phyloP scores from a whole-genome alignment of 2,113 vertebrate genomes.

The Dromaius novaehollandiae region DNA sequence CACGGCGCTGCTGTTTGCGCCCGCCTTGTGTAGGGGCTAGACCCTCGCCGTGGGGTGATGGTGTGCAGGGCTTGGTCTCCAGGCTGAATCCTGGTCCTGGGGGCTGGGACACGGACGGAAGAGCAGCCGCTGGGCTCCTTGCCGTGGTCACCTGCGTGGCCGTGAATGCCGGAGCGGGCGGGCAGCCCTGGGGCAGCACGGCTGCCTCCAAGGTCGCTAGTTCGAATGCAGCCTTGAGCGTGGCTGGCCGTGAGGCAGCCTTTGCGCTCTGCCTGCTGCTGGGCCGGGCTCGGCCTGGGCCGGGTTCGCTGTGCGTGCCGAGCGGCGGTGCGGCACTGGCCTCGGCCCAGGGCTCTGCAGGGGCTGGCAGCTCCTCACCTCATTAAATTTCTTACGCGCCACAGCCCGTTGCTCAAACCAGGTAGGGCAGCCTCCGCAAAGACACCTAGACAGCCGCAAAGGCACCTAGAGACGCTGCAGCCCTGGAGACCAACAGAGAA shows the following conservation, averaged over 20 bases:
- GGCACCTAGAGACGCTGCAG: background rate
- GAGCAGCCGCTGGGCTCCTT: background rate
- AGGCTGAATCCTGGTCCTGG: background rate
- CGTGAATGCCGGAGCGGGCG: background rate
- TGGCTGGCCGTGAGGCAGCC: no score
- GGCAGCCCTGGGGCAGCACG: no score
- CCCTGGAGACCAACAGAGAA: background rate
- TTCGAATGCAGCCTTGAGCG: no score
- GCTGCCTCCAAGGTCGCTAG: no score
- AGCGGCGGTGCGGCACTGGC: background rate
- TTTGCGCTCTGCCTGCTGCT: no score
- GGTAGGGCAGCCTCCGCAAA: background rate
- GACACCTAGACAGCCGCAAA: background rate
- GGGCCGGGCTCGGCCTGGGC: no score
- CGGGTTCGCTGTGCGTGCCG: background rate
- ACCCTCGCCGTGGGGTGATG: rapidly evolving
- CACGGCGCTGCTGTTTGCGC: background rate
- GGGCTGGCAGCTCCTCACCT: background rate
- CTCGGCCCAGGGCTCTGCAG: background rate
- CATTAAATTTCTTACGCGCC: background rate
- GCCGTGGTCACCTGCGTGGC: rapidly evolving
- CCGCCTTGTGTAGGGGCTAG: rapidly evolving
- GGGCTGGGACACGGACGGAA: background rate
- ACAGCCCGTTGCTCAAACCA: background rate
- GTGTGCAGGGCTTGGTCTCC: background rate